Conservation (phyloP, 2,888 invertebrate species). For the Lypha dubia region DNA sequence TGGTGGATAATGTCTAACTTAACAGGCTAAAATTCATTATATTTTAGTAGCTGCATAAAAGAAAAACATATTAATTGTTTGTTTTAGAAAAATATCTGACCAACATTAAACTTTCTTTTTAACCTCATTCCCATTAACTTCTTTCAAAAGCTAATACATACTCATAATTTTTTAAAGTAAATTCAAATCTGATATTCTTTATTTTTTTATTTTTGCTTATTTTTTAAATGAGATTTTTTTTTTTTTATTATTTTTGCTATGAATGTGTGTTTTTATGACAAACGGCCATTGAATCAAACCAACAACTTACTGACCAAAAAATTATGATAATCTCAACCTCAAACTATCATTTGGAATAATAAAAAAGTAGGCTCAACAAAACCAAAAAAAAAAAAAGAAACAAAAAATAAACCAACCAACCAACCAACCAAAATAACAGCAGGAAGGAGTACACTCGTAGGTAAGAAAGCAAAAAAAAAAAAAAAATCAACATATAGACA, state of each 20-base stretch:
- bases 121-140: slow-evolving; percentile 68
- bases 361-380: slow-evolving; percentile 61
- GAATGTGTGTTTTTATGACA: slow-evolving; percentile 47
- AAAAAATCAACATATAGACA: slow-evolving; percentile 25
- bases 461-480: too few relatives aligned
- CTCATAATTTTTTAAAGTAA: slow-evolving; percentile 64
- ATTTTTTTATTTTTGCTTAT: slow-evolving; percentile 1
- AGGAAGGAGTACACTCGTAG: slow-evolving; percentile 18
- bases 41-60: background rate
- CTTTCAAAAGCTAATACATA: slow-evolving; percentile 27
- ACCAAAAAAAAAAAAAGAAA: slow-evolving; percentile 16
- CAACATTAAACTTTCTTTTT: slow-evolving; percentile 67
- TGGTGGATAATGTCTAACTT: too few relatives aligned
- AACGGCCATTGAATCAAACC: slow-evolving; percentile 37
- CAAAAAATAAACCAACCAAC: too few relatives aligned
- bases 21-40: too few relatives aligned
- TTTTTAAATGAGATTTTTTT: slow-evolving; percentile 34
- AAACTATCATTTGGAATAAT: slow-evolving; percentile 72
- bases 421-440: too few relatives aligned
- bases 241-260: slow-evolving; percentile 20
- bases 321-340: slow-evolving; percentile 82
- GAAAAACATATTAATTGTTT: background rate
- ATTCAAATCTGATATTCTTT: slow-evolving; percentile 60
- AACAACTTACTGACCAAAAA: slow-evolving; percentile 77
- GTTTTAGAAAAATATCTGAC: background rate